Evolutionary conservation across 2,113 vertebrate species (phyloP), one percentile per base, ranked within the genome.

Genomic region (Naja naja): DNA sequence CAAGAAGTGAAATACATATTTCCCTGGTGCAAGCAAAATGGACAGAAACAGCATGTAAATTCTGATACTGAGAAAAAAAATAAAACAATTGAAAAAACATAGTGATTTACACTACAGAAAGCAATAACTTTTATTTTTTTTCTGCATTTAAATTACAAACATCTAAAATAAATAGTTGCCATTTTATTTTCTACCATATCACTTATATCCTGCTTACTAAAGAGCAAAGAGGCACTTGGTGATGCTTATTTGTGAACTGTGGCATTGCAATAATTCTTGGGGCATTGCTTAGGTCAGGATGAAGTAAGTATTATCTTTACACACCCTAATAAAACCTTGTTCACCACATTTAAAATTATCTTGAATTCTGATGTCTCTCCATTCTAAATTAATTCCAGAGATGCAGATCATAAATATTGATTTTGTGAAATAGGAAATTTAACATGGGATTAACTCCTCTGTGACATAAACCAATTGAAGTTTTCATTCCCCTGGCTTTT

Each of bases 361-460:
- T 85, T 92, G 91, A 90, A 49, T 52, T 91, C 94, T 93, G 88
- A 95, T 91, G 94, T 74, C 64, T 92, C 94, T 96, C 92, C 45
- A 88, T 95, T 90, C 92, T 85, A 94, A 91, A 92, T 94, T 93
- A 94, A 95, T 94, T 95, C 91, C 93, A 95, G 90, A 96, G 87
- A 95, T 93, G 92, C 90, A 94, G 93, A 92, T 95, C 64, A 96
- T 95, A 94, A 94, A 96, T 95, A 94, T 52, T 95, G 94, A 94
- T 95, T 95, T 81, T 91, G 39, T 27, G 86, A 95, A 94, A 74
- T 91, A 91, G 94, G 93, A 94, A 90, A 89, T 92, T 93, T 95
- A 90, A 39, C 55, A 3, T 14, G 69, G 10, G n/a, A 92, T 94
- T 94, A 55, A 30, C 0, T 1, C 64, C 45, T n/a, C 58, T 88